Percentiles rank a stretch among this genome's conserved stretches.
These are phyloP conservation scores for Acleris sparsana DNA, from an alignment of 2,888 invertebrate genomes.

Conservation along the genomic window DNA sequence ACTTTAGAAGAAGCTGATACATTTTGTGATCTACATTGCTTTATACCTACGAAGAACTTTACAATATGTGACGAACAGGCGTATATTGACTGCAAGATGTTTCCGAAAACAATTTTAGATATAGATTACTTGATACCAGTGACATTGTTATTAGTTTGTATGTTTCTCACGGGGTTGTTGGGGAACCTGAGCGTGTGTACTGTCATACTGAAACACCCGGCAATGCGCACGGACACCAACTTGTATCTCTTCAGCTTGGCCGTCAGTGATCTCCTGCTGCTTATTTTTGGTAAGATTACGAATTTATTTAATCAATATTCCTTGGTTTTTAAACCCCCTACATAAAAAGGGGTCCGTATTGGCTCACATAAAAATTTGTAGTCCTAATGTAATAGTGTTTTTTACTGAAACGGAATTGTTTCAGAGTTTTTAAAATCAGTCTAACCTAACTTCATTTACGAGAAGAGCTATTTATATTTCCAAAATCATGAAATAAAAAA, in stretches of 20 bases:
- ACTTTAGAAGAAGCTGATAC: rapidly evolving
- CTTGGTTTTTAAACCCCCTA: too few relatives aligned
- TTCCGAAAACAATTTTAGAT: constrained; percentile 24
- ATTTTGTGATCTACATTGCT: constrained; percentile 5
- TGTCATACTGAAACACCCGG: constrained; percentile 87
- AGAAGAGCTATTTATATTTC: too few relatives aligned
- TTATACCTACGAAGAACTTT: neutral
- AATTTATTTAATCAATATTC: too few relatives aligned
- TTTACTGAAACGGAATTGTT: too few relatives aligned
- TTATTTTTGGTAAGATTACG: constrained; percentile 85
- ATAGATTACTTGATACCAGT: constrained; percentile 58
- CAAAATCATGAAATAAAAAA: too few relatives aligned
- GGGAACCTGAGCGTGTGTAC: constrained; percentile 90
- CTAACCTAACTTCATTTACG: too few relatives aligned
- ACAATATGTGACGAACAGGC: constrained; percentile 12
- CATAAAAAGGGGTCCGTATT: too few relatives aligned
- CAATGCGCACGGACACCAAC: constrained; percentile 92
- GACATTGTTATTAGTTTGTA: constrained; percentile 86
- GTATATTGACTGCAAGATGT: constrained; percentile 9
- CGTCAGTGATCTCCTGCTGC: constrained; percentile 88
- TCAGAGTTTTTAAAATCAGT: too few relatives aligned
- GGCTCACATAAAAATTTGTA: too few relatives aligned
- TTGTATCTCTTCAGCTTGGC: constrained; percentile 92
- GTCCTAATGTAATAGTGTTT: too few relatives aligned
- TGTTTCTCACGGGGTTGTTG: constrained; percentile 89